Percentiles rank a stretch among this genome's conserved stretches.
Evolutionary conservation across 2,113 vertebrate genomes (phyloP).

Genomic region (Oxygymnocypris stewartii): DNA sequence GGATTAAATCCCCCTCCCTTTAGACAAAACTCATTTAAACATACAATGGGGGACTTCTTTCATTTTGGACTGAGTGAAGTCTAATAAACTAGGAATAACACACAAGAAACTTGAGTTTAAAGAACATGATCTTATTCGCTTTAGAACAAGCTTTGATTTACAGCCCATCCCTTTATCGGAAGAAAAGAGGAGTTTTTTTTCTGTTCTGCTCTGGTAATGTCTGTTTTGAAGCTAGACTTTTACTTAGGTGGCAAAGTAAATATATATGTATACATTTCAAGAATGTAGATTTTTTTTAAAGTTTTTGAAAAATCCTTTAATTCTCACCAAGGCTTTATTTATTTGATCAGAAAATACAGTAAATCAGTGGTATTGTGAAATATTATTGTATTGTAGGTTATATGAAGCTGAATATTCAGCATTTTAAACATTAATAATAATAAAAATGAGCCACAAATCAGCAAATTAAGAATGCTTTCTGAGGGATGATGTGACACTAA

Average conservation of each 20-base stretch:
- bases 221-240: neutral
- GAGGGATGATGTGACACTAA: too few relatives aligned
- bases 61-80: neutral
- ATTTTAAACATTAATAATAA: too few relatives aligned
- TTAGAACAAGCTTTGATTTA: neutral
- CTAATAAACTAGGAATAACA: neutral
- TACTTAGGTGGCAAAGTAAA: neutral
- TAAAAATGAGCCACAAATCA: too few relatives aligned
- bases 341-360: too few relatives aligned
- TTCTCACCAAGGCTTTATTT: too few relatives aligned
- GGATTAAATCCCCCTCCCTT: neutral
- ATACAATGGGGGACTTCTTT: neutral
- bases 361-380: too few relatives aligned
- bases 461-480: neutral
- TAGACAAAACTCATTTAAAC: slow-evolving; percentile 14
- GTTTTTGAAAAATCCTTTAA: neutral
- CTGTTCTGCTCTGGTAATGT: neutral
- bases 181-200: neutral
- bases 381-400: too few relatives aligned
- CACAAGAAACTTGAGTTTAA: neutral
- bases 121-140: neutral
- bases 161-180: neutral
- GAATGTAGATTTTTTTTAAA: too few relatives aligned
- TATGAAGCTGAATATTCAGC: too few relatives aligned
- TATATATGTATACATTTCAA: neutral